Evolutionary conservation across 64 coral and sea anemone genomes (phyloP).

Genomic region (Pachyseris speciosa): DNA sequence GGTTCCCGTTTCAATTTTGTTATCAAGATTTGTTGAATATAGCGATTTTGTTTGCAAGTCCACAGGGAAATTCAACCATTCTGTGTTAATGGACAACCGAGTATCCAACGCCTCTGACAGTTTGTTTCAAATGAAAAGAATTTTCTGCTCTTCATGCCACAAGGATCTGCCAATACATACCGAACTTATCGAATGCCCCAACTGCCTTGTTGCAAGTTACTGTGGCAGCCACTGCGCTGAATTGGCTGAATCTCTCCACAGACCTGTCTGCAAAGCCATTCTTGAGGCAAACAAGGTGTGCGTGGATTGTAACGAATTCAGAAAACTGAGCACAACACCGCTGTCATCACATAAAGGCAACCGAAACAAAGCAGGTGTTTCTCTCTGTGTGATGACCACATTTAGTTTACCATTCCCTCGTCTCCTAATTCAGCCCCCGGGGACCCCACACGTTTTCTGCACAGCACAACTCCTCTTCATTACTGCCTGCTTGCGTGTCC

Average conservation of each 20-base stretch:
- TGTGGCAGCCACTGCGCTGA: background rate
- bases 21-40: background rate
- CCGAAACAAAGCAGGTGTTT: background rate
- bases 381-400: background rate
- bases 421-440: too few relatives aligned
- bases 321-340: accelerated
- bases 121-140: background rate
- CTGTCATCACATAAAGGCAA: background rate
- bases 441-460: too few relatives aligned
- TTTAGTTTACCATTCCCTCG: background rate
- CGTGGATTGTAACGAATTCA: background rate
- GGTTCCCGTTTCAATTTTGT: background rate
- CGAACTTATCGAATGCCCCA: background rate
- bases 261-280: background rate
- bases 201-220: background rate
- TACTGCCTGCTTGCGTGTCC: background rate
- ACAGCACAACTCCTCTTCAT: background rate
- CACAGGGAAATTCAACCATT: background rate
- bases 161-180: background rate
- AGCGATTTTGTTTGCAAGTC: background rate
- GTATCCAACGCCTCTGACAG: background rate
- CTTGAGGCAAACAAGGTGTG: background rate
- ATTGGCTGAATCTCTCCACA: background rate
- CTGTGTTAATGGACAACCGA: background rate
- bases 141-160: background rate